Conservation (phyloP, 2,113 vertebrate genomes). For the Shinisaurus crocodilurus region DNA sequence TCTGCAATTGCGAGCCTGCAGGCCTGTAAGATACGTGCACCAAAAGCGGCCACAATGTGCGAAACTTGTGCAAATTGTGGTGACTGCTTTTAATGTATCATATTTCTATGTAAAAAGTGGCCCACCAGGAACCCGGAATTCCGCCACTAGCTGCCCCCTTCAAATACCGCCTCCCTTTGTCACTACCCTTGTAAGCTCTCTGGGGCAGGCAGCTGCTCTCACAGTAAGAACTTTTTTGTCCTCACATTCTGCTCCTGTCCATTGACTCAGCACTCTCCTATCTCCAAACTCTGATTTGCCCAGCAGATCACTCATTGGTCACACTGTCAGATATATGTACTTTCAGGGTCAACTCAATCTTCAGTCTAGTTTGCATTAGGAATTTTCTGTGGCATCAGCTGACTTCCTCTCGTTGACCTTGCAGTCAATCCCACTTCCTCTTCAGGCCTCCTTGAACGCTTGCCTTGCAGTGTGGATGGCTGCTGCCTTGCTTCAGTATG, state of each 20-base stretch:
- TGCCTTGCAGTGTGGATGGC: background rate
- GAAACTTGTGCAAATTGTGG: too few species aligned
- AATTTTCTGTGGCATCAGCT: background rate
- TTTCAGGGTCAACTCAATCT: background rate
- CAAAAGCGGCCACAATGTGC: too few species aligned
- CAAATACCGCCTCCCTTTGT: too few species aligned
- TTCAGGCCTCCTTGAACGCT: background rate
- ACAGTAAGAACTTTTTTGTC: background rate
- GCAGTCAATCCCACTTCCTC: background rate
- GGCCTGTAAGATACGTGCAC: background rate
- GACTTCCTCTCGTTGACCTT: background rate
- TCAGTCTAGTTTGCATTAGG: background rate
- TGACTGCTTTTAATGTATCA: too few species aligned
- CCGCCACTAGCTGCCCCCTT: too few species aligned
- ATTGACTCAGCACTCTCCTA: background rate
- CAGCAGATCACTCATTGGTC: background rate
- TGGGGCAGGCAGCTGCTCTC: background rate
- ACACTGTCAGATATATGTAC: background rate
- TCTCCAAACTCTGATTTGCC: background rate
- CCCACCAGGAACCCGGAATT: too few species aligned
- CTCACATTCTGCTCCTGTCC: background rate
- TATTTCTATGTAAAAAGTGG: too few species aligned
- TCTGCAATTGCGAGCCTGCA: background rate
- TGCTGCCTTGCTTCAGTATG: background rate
- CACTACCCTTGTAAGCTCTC: too few species aligned